Evolutionary conservation across 2,888 invertebrate species (phyloP).

Genomic region (Hirtodrosophila confusa): DNA sequence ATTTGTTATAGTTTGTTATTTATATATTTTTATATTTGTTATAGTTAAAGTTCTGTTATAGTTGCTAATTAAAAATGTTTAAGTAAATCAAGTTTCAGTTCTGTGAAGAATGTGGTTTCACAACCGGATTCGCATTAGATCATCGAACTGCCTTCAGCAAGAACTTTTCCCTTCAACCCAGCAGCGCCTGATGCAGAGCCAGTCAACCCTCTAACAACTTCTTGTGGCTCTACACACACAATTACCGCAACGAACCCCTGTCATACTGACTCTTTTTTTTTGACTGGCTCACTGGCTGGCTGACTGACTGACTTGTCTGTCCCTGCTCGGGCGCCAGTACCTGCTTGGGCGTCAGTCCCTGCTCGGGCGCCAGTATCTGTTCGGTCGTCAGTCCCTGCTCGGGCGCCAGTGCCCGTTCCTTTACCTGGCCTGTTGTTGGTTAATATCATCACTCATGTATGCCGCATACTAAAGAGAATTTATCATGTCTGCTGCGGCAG

Average conservation of each 20-base stretch:
- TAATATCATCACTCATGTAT: conserved; percentile 82
- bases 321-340: conserved; percentile 5
- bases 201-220: conserved; percentile 27
- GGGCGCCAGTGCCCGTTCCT: neutral
- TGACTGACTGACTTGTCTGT: conserved; percentile 42
- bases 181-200: conserved; percentile 1
- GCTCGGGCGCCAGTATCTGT: neutral
- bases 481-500: conserved; percentile 78
- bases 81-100: too few species aligned
- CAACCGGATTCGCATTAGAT: conserved; percentile 2
- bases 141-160: conserved; percentile 16
- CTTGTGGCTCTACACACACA: conserved; percentile 31
- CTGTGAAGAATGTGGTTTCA: too few species aligned
- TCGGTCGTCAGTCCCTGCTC: too few species aligned
- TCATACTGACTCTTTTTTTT: conserved; percentile 14
- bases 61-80: too few species aligned
- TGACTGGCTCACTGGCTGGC: conserved; percentile 44
- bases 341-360: neutral
- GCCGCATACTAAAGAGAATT: conserved; percentile 81
- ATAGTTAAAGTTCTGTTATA: too few species aligned
- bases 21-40: too few species aligned
- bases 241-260: conserved; percentile 13
- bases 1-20: too few species aligned
- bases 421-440: conserved; percentile 61
- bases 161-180: conserved; percentile 15